phyloP scores from a whole-genome alignment of 2,113 vertebrate genomes.

The Puffinus mauretanicus region DNA sequence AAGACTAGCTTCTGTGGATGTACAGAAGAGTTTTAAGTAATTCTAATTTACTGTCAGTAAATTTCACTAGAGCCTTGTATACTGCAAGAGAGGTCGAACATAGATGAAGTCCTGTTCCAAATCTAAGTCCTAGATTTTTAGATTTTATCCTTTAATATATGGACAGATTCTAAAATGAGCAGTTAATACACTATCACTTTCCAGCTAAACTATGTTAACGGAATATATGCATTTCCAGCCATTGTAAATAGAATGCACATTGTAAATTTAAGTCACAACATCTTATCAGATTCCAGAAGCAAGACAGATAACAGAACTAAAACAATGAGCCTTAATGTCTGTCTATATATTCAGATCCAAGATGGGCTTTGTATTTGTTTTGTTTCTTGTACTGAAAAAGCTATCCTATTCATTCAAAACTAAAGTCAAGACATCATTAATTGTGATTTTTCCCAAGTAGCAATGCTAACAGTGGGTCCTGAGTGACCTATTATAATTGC shows the following conservation, averaged over 20 bases:
- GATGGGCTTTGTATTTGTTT: background rate
- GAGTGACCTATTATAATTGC: background rate
- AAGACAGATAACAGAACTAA: background rate
- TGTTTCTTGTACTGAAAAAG: background rate
- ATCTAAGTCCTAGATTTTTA: background rate
- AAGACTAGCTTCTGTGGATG: background rate
- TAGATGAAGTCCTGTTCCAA: background rate
- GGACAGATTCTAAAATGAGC: background rate
- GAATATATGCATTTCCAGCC: background rate
- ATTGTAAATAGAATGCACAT: background rate
- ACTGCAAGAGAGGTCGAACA: background rate
- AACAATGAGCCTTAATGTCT: background rate
- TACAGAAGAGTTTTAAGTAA: background rate
- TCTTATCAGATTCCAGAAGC: background rate
- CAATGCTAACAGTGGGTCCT: background rate
- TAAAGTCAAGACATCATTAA: background rate
- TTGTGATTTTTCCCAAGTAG: background rate
- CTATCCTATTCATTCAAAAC: background rate
- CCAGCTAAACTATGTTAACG: background rate
- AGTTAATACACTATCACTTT: background rate
- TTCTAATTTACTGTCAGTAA: background rate
- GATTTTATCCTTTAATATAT: background rate
- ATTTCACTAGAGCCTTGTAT: background rate
- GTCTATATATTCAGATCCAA: background rate
- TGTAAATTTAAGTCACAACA: background rate